phyloP scores from a whole-genome alignment of 1,140 invertebrate species.

The Choristoneura fumiferana region DNA sequence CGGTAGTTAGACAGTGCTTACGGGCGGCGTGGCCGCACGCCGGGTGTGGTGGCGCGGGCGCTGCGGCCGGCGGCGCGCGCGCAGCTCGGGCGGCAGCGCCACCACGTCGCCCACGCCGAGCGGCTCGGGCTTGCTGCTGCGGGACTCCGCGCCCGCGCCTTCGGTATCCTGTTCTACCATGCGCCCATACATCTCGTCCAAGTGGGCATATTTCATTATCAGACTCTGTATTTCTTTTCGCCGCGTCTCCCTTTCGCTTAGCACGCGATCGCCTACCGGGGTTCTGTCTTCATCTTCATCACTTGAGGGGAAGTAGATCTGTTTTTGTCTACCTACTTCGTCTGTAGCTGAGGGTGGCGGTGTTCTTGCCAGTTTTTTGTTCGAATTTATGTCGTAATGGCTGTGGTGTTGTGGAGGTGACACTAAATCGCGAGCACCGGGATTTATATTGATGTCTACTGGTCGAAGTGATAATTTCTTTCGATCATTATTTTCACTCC shows the following conservation, averaged over 20 bases:
- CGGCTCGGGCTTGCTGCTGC: slow-evolving; percentile 58
- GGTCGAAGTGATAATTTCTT: slow-evolving; percentile 73
- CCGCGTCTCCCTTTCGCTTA: slow-evolving; percentile 85
- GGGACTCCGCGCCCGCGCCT: slow-evolving; percentile 31
- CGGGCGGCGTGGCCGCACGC: slow-evolving; percentile 75
- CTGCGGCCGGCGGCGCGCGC: slow-evolving; percentile 63
- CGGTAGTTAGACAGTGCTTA: slow-evolving; percentile 74
- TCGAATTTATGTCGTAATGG: slow-evolving; percentile 45
- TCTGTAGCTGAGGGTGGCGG: slow-evolving; percentile 56
- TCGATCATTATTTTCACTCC: slow-evolving; percentile 74
- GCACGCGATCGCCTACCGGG: slow-evolving; percentile 76
- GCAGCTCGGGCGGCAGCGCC: slow-evolving; percentile 62
- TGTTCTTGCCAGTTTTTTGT: slow-evolving; percentile 53
- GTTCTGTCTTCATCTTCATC: slow-evolving; percentile 78
- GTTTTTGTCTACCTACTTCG: slow-evolving; percentile 71
- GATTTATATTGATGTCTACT: slow-evolving; percentile 70
- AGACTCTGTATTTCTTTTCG: slow-evolving; percentile 89
- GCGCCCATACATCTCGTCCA: slow-evolving; percentile 83
- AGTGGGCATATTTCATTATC: slow-evolving; percentile 86
- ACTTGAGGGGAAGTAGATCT: slow-evolving; percentile 70
- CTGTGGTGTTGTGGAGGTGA: slow-evolving; percentile 44
- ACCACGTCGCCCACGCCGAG: slow-evolving; percentile 59
- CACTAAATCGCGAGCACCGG: slow-evolving; percentile 57
- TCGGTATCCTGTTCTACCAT: slow-evolving; percentile 55
- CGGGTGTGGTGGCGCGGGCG: slow-evolving; percentile 57